phyloP scores from a whole-genome alignment of 2,888 invertebrate genomes.

The Drosophila buzzatii region DNA sequence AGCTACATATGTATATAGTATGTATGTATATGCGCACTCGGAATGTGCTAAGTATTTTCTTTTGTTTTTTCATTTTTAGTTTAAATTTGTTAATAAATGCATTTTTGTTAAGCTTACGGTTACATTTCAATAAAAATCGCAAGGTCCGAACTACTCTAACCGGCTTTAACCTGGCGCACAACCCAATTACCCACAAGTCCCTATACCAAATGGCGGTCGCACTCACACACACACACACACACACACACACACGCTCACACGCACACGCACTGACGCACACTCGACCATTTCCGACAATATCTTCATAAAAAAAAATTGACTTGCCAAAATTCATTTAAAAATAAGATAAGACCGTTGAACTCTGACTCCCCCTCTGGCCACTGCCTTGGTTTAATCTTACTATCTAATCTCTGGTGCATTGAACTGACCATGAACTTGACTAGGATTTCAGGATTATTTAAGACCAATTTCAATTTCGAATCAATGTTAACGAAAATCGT shows the following conservation, averaged over 20 bases:
- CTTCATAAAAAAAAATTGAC: conserved; percentile 39
- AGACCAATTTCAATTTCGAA: conserved; percentile 4
- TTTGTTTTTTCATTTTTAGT: conserved; percentile 12
- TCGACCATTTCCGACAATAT: background rate
- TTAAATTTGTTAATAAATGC: conserved; percentile 71
- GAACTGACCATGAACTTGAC: conserved; percentile 1
- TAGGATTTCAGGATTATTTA: background rate
- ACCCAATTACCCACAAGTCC: conserved; percentile 37
- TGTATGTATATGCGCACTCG: conserved; percentile 38
- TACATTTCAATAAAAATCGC: conserved; percentile 71
- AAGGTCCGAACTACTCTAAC: conserved; percentile 48
- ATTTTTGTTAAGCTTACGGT: conserved; percentile 75
- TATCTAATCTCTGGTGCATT: background rate
- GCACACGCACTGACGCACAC: background rate
- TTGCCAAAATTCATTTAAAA: conserved; percentile 37
- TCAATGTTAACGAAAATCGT: background rate
- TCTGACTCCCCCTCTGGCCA: background rate
- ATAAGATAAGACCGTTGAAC: conserved; percentile 14
- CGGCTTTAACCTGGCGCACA: conserved; percentile 49
- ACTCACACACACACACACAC: conserved; percentile 14
- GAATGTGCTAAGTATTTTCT: conserved; percentile 39
- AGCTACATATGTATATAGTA: conserved; percentile 49
- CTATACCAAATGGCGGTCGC: conserved; percentile 11
- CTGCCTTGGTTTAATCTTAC: background rate
- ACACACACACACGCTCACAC: background rate